Conservation (phyloP, 2,113 vertebrate genomes). For the Mesembrinibis cayennensis region DNA sequence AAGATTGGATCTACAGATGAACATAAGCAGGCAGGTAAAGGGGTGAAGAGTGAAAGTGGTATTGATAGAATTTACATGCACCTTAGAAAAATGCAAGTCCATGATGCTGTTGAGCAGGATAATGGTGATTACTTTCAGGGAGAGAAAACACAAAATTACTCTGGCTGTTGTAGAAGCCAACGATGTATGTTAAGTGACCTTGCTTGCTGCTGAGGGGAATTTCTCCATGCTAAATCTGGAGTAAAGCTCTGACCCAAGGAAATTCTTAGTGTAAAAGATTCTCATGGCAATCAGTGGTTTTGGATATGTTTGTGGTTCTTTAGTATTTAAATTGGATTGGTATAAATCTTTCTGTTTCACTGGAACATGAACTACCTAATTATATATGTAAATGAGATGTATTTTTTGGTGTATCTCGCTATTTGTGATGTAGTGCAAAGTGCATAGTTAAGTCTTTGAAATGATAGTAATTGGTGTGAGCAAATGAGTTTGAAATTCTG, state of each 20-base stretch:
- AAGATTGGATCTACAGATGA: not conserved
- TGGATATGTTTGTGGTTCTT: not conserved
- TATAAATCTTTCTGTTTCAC: not conserved
- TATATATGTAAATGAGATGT: not conserved
- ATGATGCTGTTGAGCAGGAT: not conserved
- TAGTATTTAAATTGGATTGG: not conserved
- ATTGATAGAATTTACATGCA: not conserved
- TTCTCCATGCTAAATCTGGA: not conserved
- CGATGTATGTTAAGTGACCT: not conserved
- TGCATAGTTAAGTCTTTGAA: not conserved
- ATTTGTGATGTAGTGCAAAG: not conserved
- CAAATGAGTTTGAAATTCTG: not conserved
- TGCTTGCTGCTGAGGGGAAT: not conserved
- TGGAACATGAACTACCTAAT: not conserved
- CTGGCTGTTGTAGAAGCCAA: not conserved
- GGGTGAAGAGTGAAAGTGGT: not conserved
- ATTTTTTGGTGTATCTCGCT: not conserved
- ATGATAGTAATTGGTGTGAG: not conserved
- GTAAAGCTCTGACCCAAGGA: not conserved
- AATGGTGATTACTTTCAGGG: not conserved
- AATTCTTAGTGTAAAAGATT: not conserved
- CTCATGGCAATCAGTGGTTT: not conserved
- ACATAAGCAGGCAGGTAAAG: not conserved
- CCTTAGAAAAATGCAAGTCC: not conserved
- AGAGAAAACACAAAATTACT: not conserved